Percentiles rank a stretch among this genome's conserved stretches.
Conservation (phyloP, 2,888 invertebrate genomes). For the Malthinus flaveolus region DNA sequence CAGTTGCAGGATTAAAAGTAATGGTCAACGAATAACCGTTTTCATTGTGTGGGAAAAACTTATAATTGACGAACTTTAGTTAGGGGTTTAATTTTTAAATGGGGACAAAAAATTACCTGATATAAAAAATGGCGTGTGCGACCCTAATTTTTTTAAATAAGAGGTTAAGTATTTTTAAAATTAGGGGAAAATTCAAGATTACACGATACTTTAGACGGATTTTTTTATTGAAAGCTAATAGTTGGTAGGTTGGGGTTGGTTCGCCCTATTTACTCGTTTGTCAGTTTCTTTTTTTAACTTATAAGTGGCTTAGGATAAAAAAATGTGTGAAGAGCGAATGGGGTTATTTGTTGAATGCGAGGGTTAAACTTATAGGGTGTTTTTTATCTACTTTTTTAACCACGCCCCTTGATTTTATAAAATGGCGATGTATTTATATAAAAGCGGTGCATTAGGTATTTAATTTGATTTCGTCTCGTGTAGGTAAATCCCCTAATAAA, state of each 20-base stretch:
- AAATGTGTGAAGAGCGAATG: constrained; percentile 25
- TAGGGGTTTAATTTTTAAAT: not conserved
- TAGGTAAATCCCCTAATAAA: too few relatives aligned
- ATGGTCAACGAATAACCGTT: constrained; percentile 22
- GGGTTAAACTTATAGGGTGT: constrained; percentile 29
- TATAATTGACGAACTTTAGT: not conserved
- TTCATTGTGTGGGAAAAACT: constrained; percentile 14
- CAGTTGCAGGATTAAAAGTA: constrained; percentile 30
- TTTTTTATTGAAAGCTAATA: constrained; percentile 19
- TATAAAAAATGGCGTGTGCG: constrained; percentile 34
- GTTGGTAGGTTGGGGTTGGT: constrained; percentile 16
- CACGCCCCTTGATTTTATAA: constrained; percentile 32
- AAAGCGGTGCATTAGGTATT: not conserved
- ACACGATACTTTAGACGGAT: constrained; percentile 18
- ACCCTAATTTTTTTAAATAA: constrained; percentile 31
- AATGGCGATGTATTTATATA: constrained; percentile 28
- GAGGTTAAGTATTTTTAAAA: constrained; percentile 21
- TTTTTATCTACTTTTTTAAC: constrained; percentile 37
- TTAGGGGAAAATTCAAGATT: constrained; percentile 30
- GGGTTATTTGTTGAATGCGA: constrained; percentile 22
- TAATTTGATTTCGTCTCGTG: not conserved
- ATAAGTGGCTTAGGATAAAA: constrained; percentile 24
- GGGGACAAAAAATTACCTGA: constrained; percentile 1
- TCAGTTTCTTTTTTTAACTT: constrained; percentile 21
- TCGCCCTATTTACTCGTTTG: constrained; percentile 11